phyloP scores from a whole-genome alignment of 1,140 invertebrate genomes.

The Anthonomus grandis region DNA sequence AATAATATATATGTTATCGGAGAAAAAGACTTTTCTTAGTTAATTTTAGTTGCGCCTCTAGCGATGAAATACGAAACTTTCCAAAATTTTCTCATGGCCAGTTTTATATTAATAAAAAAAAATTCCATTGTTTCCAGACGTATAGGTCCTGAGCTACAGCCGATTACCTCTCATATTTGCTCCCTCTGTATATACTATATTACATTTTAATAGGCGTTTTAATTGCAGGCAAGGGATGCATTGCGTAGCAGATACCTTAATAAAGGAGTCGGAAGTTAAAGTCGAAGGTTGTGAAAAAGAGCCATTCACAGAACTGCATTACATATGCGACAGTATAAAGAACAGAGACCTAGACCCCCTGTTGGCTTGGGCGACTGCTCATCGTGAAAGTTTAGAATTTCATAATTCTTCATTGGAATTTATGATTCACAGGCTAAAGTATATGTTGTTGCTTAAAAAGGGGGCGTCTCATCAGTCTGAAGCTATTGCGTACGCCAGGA shows the following conservation, averaged over 20 bases:
- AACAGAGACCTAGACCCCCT: slow-evolving; percentile 76
- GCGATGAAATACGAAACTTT: no score
- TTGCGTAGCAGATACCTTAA: slow-evolving; percentile 82
- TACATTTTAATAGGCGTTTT: no score
- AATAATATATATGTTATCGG: no score
- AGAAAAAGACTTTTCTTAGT: no score
- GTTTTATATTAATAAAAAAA: no score
- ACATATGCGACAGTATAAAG: slow-evolving; percentile 78
- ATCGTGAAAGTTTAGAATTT: slow-evolving; percentile 60
- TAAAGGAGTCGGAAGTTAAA: slow-evolving; percentile 72
- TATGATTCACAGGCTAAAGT: slow-evolving; percentile 69
- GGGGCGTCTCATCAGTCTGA: slow-evolving; percentile 65
- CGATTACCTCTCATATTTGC: neutral
- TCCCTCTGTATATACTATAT: no score
- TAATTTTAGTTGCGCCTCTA: no score
- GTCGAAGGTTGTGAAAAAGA: slow-evolving; percentile 70
- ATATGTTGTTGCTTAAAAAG: slow-evolving; percentile 57
- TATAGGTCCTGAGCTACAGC: neutral
- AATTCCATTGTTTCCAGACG: no score
- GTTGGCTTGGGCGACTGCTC: slow-evolving; percentile 70
- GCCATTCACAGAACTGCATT: slow-evolving; percentile 81
- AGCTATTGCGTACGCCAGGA: slow-evolving; percentile 84
- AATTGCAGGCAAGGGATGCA: slow-evolving; percentile 79
- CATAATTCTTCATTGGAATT: slow-evolving; percentile 81
- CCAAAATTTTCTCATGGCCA: no score